Evolutionary conservation across 2,113 vertebrate genomes (phyloP), one percentile per base, ranked within the genome.

Genomic region (Taurulus bubalis): DNA sequence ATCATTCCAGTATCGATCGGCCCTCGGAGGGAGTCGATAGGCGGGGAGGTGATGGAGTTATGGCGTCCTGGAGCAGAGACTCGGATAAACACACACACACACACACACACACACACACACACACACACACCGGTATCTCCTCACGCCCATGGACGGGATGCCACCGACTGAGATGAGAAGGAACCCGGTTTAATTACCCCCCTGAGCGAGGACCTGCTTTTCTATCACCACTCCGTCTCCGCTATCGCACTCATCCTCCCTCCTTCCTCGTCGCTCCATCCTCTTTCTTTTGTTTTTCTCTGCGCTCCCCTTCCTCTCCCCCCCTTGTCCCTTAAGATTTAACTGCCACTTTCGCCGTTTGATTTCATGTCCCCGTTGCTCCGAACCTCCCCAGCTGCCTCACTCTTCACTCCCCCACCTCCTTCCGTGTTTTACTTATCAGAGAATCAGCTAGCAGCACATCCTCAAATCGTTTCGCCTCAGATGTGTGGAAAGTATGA

Each of bases 1-100:
- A 96, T 96, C 95, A 95, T 95, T 95, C 92, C 93, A 91, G 75
- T 95, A 96, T 96, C 68, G 95, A 96, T 90, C 88, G 85, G 87
- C 87, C 88, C 83, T 91, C 79, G 83, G 84, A 92, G 87, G 88
- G 90, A 95, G 94, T 95, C 94, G 83, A 95, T 95, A 94, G 89
- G 86, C 71, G 49, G 79, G 90, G 91, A 91, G 93, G 93, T 93
- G 95, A 94, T 94, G 94, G 95, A 95, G 92, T 95, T 95, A 94
- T 93, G 79, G 94, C 90, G 81, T 84, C 77, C 83, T 88, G 85
- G 85, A 91, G 79, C 77, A 81, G 79, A 66, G 83, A 64, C 81
- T 90, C 82, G 81, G 77, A 79, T 80, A 89, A 85, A 85, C 84
- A 87, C 63, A 73, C 75, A 85, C 16, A 60, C 80, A 79, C 75